A percentile compares a stretch with the other conserved stretches of the same genome.
These are phyloP conservation scores for Temnothorax curvispinosus DNA, from an alignment of 1,140 invertebrate genomes.

Conservation along the genomic window DNA sequence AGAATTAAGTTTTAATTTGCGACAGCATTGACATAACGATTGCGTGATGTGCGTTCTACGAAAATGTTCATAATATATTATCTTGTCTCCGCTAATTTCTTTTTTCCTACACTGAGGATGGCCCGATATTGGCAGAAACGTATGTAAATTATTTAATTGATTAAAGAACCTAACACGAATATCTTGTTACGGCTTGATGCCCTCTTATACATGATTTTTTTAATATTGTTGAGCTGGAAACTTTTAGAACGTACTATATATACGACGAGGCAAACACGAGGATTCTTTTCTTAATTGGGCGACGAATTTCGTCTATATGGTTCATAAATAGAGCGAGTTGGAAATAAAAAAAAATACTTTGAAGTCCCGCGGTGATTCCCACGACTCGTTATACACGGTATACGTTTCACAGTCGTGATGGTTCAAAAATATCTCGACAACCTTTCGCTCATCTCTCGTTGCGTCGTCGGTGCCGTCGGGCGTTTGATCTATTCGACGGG, in stretches of 20 bases:
- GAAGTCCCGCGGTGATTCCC: neutral
- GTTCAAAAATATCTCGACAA: neutral
- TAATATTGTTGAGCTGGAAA: neutral
- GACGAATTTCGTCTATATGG: neutral
- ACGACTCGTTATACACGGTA: neutral
- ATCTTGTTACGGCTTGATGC: too few relatives aligned
- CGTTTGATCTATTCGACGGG: neutral
- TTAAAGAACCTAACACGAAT: too few relatives aligned
- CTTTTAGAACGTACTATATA: neutral
- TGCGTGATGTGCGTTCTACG: too few relatives aligned
- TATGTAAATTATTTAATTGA: too few relatives aligned
- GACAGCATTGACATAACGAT: too few relatives aligned
- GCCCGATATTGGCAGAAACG: too few relatives aligned
- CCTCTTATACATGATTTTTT: neutral
- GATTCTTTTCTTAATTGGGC: constrained; percentile 10
- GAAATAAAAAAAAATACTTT: neutral
- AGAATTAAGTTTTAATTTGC: too few relatives aligned
- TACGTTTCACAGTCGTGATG: neutral
- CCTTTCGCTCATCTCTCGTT: neutral
- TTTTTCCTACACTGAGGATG: too few relatives aligned
- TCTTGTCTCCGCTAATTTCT: too few relatives aligned
- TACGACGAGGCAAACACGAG: neutral
- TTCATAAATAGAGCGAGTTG: neutral
- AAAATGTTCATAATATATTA: too few relatives aligned
- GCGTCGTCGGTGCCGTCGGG: neutral